Conservation (phyloP, 2,888 invertebrate species). For the Coronaproctus castanopsis region DNA sequence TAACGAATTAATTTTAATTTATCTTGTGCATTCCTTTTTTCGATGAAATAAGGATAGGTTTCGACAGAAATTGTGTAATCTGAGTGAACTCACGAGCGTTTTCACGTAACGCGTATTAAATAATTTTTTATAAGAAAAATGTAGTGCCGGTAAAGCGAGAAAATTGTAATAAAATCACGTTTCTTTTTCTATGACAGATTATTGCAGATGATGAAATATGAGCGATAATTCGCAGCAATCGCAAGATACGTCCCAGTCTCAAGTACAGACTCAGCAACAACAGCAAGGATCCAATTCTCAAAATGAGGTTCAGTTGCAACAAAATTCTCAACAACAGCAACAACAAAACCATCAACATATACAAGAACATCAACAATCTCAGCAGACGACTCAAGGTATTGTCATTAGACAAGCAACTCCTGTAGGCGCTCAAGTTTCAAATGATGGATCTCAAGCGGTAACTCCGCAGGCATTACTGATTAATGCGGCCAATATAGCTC, state of each 20-base stretch:
- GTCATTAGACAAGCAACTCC: not conserved
- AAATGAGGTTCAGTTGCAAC: not conserved
- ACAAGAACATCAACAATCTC: not conserved
- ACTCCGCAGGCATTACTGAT: constrained; percentile 28
- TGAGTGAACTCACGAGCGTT: too few relatives aligned
- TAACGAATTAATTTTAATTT: too few relatives aligned
- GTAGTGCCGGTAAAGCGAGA: too few relatives aligned
- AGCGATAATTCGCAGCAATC: constrained; percentile 1
- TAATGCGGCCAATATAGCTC: constrained; percentile 66
- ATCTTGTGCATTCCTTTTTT: too few relatives aligned
- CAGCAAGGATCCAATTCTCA: not conserved
- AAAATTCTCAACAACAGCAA: not conserved
- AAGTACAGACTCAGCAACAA: constrained; percentile 1
- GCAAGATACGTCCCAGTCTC: not conserved
- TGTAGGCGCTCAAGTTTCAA: not conserved
- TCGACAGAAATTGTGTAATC: too few relatives aligned
- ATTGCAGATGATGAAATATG: not conserved
- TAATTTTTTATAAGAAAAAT: too few relatives aligned
- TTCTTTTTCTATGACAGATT: too few relatives aligned
- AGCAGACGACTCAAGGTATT: not conserved
- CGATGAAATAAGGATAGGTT: too few relatives aligned
- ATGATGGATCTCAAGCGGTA: not conserved
- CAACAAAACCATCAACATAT: constrained; percentile 1
- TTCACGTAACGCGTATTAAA: too few relatives aligned
- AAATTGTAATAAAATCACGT: too few relatives aligned